Evolutionary conservation across 2,113 vertebrate genomes (phyloP), one percentile per base, ranked within the genome.

Genomic region (Alouatta palliata): DNA sequence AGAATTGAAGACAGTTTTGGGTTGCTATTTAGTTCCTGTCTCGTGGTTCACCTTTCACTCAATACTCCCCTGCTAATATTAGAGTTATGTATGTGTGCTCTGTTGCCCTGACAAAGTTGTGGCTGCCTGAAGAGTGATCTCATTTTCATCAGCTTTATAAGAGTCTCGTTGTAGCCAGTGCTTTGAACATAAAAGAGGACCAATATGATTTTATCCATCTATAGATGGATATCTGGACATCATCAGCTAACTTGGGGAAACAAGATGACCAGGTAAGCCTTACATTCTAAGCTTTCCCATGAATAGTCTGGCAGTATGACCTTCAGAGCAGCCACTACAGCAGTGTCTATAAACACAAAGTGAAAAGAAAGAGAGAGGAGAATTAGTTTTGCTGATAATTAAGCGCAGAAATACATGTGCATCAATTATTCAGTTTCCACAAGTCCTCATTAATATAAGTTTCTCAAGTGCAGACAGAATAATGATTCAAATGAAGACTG

Each of bases 401-500:
- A 97, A 97, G 64, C 83, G 91, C 52, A 71, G 75, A 96, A 89
- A 96, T 45, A 93, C 16, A 70, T 21, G 25, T 6, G 8, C 89
- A 95, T 97, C 95, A 83, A 96, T 97, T 95, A 98, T 97, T 97
- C 89, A 94, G 83, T 87, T 82, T 92, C 95, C 68, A n/a, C 68
- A 70, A 96, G 93, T 76, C 52, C 70, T 96, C 89, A 25, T 95
- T 97, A 94, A 90, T 35, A 87, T 1, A 66, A 73, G 64, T 56
- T 96, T 58, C 77, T 83, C 83, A 45, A 93, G 68, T 76, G 75
- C 75, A 76, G 92, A 58, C 54, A 80, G 83, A 76, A 58, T 89
- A 58, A 81, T 84, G 70, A 93, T 84, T 91, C 95, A 93, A 75
- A 80, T 40, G 94, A 75, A 47, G 43, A 35, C 70, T 27, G 43